Evolutionary conservation across 53 echinoderm and acorn worm genomes (phyloP).

Genomic region (Antedon mediterranea): DNA sequence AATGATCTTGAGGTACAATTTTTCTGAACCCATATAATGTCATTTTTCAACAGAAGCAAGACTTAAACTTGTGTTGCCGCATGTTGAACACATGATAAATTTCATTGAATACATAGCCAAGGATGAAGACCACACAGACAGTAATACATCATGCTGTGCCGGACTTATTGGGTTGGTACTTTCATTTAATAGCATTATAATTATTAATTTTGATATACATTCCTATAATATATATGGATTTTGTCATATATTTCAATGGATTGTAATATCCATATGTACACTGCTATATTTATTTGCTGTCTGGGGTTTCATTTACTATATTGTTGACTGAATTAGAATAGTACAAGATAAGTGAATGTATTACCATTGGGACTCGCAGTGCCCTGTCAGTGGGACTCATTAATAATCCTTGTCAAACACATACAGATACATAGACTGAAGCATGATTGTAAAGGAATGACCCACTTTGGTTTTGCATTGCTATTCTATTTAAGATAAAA

Average conservation of each 20-base stretch:
- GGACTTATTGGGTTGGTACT: slow-evolving; percentile 77
- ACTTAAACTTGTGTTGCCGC: slow-evolving; percentile 37
- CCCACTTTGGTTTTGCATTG: no score
- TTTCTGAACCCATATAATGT: no score
- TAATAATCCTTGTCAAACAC: no score
- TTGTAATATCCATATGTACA: neutral
- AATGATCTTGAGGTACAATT: no score
- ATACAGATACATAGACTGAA: no score
- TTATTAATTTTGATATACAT: neutral
- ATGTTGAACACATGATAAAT: slow-evolving; percentile 55
- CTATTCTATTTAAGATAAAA: no score
- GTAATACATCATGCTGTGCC: slow-evolving; percentile 68
- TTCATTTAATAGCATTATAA: neutral
- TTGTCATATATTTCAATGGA: neutral
- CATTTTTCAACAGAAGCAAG: slow-evolving; percentile 31
- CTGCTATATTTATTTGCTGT: neutral
- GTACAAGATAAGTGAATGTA: no score
- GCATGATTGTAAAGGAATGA: no score
- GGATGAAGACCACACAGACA: slow-evolving; percentile 88
- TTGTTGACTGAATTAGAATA: no score
- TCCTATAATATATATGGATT: neutral
- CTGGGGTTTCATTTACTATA: no score
- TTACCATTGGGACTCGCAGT: no score
- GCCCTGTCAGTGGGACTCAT: no score
- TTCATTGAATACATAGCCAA: slow-evolving; percentile 73